phyloP scores from a whole-genome alignment of 2,888 invertebrate species.

The Pandemis heparana region DNA sequence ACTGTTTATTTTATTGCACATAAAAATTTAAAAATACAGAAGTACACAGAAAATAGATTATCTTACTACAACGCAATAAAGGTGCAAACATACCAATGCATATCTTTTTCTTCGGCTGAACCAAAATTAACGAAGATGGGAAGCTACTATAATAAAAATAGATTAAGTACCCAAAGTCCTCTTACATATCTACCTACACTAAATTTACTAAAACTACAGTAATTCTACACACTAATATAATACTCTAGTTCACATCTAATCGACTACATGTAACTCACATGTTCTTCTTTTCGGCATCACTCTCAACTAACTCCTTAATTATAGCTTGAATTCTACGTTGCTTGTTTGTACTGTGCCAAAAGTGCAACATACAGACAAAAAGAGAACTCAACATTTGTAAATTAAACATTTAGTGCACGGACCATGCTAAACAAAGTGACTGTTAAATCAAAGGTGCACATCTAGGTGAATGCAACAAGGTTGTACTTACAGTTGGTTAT shows the following conservation, averaged over 20 bases:
- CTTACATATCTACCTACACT: background rate
- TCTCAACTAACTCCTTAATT: constrained; percentile 45
- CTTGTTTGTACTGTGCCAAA: constrained; percentile 43
- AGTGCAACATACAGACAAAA: constrained; percentile 42
- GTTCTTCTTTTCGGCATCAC: constrained; percentile 38
- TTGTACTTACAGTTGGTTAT: constrained; percentile 90
- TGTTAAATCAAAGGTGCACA: constrained; percentile 19
- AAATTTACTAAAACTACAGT: background rate
- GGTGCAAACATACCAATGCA: too few relatives aligned
- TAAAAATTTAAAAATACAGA: too few relatives aligned
- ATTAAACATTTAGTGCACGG: background rate
- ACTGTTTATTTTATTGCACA: too few relatives aligned
- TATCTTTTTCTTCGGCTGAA: too few relatives aligned
- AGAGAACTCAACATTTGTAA: constrained; percentile 10
- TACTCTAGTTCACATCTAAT: constrained; percentile 11
- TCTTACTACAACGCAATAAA: too few relatives aligned
- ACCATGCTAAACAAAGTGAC: constrained; percentile 1
- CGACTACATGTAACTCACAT: constrained; percentile 25
- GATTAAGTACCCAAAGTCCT: background rate
- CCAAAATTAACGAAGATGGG: background rate
- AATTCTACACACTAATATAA: constrained; percentile 1
- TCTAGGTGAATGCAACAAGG: background rate
- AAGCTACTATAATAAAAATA: background rate
- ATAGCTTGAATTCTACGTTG: constrained; percentile 50
- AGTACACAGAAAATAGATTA: too few relatives aligned